These are phyloP conservation scores for Saxidomus purpurata DNA, from an alignment of 1,140 invertebrate genomes.

Conservation along the genomic window DNA sequence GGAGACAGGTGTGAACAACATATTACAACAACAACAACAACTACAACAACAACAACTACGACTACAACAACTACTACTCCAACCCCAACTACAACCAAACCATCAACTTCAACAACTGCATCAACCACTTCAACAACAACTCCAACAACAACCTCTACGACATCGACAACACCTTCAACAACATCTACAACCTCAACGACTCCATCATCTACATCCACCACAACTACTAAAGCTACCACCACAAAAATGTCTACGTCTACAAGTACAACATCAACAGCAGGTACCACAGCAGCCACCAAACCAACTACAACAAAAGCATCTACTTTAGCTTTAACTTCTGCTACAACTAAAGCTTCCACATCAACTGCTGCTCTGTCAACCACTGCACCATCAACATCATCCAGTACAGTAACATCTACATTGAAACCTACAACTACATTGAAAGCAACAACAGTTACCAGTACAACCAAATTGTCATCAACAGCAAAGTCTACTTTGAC, in stretches of 20 bases:
- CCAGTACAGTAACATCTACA: not conserved
- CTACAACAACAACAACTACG: constrained; percentile 6
- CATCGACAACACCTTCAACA: not conserved
- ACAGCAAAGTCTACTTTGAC: not conserved
- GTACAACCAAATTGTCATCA: not conserved
- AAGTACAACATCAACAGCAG: not conserved
- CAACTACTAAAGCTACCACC: not conserved
- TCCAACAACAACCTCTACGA: not conserved
- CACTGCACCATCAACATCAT: not conserved
- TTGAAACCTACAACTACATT: not conserved
- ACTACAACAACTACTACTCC: not conserved
- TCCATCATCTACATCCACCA: not conserved
- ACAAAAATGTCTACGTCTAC: not conserved
- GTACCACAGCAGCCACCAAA: not conserved
- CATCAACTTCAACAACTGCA: not conserved
- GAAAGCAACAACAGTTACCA: not conserved
- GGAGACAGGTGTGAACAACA: constrained; percentile 31
- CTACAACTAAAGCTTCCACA: constrained; percentile 6
- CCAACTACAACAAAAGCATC: not conserved
- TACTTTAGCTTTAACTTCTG: not conserved
- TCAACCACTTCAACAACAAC: not conserved
- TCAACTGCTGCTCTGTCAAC: not conserved
- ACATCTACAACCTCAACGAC: not conserved
- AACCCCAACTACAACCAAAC: not conserved
- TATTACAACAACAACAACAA: constrained; percentile 22